phyloP scores from a whole-genome alignment of 1,140 invertebrate genomes.

The Belonocnema kinseyi region DNA sequence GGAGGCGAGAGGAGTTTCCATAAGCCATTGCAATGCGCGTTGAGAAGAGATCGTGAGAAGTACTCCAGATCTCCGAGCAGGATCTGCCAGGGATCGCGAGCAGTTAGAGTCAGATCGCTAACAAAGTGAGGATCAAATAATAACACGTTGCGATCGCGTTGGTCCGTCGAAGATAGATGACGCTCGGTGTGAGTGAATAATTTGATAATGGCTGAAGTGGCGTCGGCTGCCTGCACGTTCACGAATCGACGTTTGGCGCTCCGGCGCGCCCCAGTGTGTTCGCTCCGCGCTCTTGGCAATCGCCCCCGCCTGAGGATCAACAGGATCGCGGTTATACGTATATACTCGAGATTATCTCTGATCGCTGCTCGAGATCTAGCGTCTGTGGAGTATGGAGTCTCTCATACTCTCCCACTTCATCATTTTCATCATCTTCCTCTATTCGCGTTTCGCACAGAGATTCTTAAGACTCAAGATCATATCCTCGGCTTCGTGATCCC shows the following conservation, averaged over 20 bases:
- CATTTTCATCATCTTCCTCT: constrained; percentile 33
- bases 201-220: constrained; percentile 70
- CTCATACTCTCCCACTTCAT: not conserved
- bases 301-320: constrained; percentile 46
- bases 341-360: constrained; percentile 54
- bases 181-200: constrained; percentile 73
- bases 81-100: constrained; percentile 51
- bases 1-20: constrained; percentile 30
- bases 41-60: constrained; percentile 65
- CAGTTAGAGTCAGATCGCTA: constrained; percentile 71
- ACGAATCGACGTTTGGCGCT: constrained; percentile 41
- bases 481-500: constrained; percentile 57
- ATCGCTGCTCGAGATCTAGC: constrained; percentile 69
- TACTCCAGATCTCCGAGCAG: constrained; percentile 68
- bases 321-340: constrained; percentile 8
- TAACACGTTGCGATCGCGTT: constrained; percentile 71
- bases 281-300: constrained; percentile 47
- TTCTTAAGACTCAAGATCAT: constrained; percentile 55
- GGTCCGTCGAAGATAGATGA: constrained; percentile 69
- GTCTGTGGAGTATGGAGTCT: constrained; percentile 38
- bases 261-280: not conserved
- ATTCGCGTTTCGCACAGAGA: constrained; percentile 37
- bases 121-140: constrained; percentile 76
- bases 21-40: constrained; percentile 5
- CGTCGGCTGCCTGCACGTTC: constrained; percentile 57